These are phyloP conservation scores for Beaufortia kweichowensis DNA, from an alignment of 2,113 vertebrate genomes.

Conservation along the genomic window DNA sequence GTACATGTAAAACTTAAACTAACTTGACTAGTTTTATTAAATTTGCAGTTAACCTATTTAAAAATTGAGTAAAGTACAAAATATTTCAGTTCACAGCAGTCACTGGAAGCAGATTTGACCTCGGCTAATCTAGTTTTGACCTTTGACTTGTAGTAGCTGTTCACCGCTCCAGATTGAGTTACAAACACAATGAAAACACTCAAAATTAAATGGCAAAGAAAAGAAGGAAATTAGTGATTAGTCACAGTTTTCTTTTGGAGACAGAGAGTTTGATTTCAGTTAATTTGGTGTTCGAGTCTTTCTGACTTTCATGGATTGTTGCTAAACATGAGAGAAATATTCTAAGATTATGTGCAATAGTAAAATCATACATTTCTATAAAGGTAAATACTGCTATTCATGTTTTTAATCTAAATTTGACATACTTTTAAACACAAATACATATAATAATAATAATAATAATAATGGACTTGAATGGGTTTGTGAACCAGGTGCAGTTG, in stretches of 20 bases:
- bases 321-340: background rate
- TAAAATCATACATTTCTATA: too few species aligned
- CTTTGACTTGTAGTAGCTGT: conserved; percentile 3
- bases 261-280: background rate
- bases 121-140: background rate
- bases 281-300: too few species aligned
- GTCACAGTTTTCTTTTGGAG: conserved; percentile 8
- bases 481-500: background rate
- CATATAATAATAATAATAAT: too few species aligned
- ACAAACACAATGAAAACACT: conserved; percentile 1
- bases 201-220: background rate
- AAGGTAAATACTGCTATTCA: too few species aligned
- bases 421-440: too few species aligned
- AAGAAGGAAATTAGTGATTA: conserved; percentile 22
- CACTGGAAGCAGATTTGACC: conserved; percentile 8
- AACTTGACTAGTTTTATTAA: background rate
- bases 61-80: background rate
- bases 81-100: background rate
- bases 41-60: background rate
- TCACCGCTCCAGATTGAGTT: background rate
- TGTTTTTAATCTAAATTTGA: too few species aligned
- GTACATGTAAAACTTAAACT: too few species aligned
- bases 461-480: too few species aligned
- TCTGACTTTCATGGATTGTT: too few species aligned
- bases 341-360: background rate